Conservation (phyloP, 2,797 vertebrate genomes). For the Coluber constrictor region DNA sequence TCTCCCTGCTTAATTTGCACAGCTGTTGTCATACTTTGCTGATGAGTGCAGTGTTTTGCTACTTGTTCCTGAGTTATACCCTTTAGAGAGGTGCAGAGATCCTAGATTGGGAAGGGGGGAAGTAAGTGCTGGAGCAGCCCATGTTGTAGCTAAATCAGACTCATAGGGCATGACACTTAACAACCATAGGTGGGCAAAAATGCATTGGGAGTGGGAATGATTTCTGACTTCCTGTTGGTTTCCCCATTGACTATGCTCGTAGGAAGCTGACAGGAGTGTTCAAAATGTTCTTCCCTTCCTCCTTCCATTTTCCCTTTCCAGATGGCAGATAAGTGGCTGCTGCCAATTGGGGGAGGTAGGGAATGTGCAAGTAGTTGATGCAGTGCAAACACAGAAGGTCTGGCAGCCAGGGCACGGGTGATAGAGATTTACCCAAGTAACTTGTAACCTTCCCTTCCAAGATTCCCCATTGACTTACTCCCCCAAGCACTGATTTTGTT, state of each 20-base stretch:
- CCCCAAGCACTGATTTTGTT: background rate
- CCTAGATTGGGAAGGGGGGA: background rate
- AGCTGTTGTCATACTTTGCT: background rate
- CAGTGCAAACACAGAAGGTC: background rate
- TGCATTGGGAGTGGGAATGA: background rate
- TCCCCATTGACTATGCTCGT: background rate
- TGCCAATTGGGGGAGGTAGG: background rate
- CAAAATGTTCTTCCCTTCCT: background rate
- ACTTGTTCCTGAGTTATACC: background rate
- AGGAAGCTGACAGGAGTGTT: background rate
- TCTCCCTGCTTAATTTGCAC: background rate
- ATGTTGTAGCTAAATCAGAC: background rate
- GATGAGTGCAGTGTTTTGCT: background rate
- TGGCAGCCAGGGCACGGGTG: background rate
- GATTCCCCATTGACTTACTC: background rate
- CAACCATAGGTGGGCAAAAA: background rate
- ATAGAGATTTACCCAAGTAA: background rate
- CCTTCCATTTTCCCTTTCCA: background rate
- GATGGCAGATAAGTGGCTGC: background rate
- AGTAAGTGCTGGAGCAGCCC: background rate
- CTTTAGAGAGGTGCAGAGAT: background rate
- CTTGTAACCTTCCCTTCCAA: background rate
- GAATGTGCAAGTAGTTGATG: background rate
- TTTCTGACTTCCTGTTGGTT: background rate
- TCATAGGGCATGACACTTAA: too few species aligned